Evolutionary conservation across 2,888 invertebrate species (phyloP).

Genomic region (Trachelus tabidus): DNA sequence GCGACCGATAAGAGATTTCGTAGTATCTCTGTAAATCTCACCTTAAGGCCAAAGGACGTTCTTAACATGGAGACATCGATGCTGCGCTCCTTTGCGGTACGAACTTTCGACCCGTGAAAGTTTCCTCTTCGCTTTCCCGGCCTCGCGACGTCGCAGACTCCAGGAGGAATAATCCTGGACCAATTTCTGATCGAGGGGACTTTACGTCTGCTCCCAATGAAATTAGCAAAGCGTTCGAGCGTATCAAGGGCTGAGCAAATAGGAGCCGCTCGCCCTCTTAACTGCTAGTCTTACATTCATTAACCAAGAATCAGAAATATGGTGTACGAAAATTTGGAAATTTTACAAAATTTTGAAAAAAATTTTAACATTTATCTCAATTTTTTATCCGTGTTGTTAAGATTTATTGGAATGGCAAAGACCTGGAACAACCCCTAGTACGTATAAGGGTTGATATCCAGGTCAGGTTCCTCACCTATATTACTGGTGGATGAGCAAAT

Average conservation of each 20-base stretch:
- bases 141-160: constrained; percentile 20
- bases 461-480: not conserved
- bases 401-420: not conserved
- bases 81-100: constrained; percentile 3
- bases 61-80: constrained; percentile 2
- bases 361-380: not conserved
- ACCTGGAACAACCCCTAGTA: not conserved
- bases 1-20: not conserved
- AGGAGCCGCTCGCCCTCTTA: not conserved
- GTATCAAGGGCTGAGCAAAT: not conserved
- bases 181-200: not conserved
- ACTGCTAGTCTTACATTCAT: not conserved
- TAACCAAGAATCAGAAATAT: not conserved
- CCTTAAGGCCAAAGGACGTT: not conserved
- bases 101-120: not conserved
- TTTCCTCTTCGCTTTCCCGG: not conserved
- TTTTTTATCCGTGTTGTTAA: not conserved
- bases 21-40: not conserved
- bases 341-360: not conserved
- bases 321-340: not conserved
- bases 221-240: constrained; percentile 24
- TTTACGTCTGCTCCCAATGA: constrained; percentile 16
- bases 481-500: not conserved
- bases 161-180: not conserved
- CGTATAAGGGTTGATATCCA: not conserved